Conservation (phyloP, 2,797 vertebrate genomes). For the Sorex maritimensis region DNA sequence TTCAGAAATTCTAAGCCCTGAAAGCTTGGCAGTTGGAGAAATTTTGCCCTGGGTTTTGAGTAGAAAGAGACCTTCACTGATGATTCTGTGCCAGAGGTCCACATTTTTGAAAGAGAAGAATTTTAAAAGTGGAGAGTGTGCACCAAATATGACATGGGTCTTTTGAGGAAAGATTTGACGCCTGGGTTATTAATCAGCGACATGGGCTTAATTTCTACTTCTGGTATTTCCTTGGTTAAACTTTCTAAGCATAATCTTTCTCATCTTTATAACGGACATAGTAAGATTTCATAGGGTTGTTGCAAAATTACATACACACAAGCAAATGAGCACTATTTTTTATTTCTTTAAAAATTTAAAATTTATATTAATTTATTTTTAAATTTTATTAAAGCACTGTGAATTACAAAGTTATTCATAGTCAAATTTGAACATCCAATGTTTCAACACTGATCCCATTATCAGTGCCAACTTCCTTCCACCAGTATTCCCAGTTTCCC, state of each 20-base stretch:
- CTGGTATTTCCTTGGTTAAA: conserved; percentile 11
- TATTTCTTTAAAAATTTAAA: too few relatives aligned
- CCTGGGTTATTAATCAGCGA: neutral
- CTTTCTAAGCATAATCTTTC: conserved; percentile 11
- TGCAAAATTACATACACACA: conserved; percentile 36
- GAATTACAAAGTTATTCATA: too few relatives aligned
- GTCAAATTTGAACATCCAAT: too few relatives aligned
- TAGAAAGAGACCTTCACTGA: neutral
- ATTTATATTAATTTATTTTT: too few relatives aligned
- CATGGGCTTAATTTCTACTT: conserved; percentile 24
- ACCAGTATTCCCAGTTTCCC: too few relatives aligned
- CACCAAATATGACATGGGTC: neutral
- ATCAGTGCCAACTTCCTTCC: too few relatives aligned
- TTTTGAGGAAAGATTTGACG: neutral
- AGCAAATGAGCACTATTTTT: neutral
- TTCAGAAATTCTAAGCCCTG: conserved; percentile 34
- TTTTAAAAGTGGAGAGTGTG: neutral
- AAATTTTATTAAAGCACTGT: too few relatives aligned
- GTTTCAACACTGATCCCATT: too few relatives aligned
- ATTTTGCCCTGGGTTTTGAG: conserved; percentile 37
- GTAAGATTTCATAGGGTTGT: neutral
- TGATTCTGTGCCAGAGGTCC: neutral
- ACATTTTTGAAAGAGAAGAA: conserved; percentile 5
- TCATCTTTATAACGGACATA: neutral
- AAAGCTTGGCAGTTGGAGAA: neutral